Conservation (phyloP, 2,797 vertebrate genomes). For the Momotus momota region DNA sequence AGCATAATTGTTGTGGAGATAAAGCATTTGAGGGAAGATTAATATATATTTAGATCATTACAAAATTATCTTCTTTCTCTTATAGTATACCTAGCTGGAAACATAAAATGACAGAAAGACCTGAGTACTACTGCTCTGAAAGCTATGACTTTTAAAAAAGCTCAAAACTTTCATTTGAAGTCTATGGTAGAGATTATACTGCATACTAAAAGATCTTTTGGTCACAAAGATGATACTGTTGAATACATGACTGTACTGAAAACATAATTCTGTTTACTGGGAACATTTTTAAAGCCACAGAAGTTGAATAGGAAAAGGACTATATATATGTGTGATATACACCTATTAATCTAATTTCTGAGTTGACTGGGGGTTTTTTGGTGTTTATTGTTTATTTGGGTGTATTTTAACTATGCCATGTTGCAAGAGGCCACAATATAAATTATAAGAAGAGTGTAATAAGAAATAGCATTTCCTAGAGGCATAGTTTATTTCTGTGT, state of each 20-base stretch:
- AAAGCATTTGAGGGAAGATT: neutral
- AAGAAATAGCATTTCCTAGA: neutral
- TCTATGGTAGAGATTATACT: neutral
- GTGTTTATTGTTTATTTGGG: neutral
- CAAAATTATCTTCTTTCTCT: neutral
- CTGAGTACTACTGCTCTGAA: neutral
- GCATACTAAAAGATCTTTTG: neutral
- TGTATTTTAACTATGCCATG: neutral
- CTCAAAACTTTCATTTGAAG: neutral
- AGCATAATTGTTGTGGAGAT: neutral
- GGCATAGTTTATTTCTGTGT: neutral
- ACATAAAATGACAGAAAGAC: neutral
- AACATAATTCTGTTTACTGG: neutral
- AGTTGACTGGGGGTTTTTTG: neutral
- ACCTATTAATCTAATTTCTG: neutral
- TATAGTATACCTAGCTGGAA: neutral
- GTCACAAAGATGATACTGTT: neutral
- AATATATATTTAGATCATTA: conserved; percentile 16
- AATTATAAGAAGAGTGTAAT: neutral
- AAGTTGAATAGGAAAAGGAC: neutral
- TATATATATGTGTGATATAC: neutral
- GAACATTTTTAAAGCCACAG: neutral
- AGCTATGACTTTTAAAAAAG: neutral
- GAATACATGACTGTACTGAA: neutral
- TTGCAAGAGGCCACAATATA: neutral